These are phyloP conservation scores for Porites australiensis DNA, from an alignment of 64 coral and sea anemone species.

Conservation along the genomic window DNA sequence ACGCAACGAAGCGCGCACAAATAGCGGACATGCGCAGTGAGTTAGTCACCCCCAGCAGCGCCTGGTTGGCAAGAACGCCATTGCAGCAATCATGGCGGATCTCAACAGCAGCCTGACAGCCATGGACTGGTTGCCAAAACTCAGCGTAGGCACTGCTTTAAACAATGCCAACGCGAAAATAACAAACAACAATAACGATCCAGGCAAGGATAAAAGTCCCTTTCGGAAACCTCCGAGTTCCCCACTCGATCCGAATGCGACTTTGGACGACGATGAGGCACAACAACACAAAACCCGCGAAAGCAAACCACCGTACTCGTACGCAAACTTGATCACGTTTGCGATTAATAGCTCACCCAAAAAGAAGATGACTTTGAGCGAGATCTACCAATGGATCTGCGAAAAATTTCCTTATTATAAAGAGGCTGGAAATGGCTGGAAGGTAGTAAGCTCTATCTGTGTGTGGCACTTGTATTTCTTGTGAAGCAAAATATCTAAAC, in stretches of 20 bases:
- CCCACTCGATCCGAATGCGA: slow-evolving; percentile 91
- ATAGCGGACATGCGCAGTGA: slow-evolving; percentile 28
- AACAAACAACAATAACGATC: slow-evolving; percentile 83
- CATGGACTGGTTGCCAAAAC: slow-evolving; percentile 99
- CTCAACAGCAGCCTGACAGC: slow-evolving; percentile 98
- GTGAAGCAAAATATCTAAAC: neutral
- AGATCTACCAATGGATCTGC: slow-evolving; percentile 99
- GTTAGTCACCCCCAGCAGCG: slow-evolving; percentile 84
- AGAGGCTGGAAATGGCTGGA: slow-evolving; percentile 99
- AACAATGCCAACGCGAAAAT: slow-evolving; percentile 67
- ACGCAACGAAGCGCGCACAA: neutral
- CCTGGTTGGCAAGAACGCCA: slow-evolving; percentile 99
- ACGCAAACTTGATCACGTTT: slow-evolving; percentile 99
- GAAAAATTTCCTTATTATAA: slow-evolving; percentile 99
- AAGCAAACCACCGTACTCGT: slow-evolving; percentile 99
- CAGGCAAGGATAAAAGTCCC: slow-evolving; percentile 75
- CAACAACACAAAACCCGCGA: slow-evolving; percentile 96
- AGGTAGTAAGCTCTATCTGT: slow-evolving; percentile 57
- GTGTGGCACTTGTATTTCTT: neutral
- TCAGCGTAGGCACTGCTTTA: slow-evolving; percentile 90
- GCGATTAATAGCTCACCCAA: slow-evolving; percentile 96
- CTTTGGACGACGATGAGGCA: slow-evolving; percentile 94
- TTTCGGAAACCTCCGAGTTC: slow-evolving; percentile 94
- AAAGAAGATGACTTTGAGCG: slow-evolving; percentile 99
- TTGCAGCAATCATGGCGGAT: slow-evolving; percentile 97